Percentiles rank a stretch among this genome's conserved stretches.
phyloP scores from a whole-genome alignment of 2,888 invertebrate species.

The Conus canariensis region DNA sequence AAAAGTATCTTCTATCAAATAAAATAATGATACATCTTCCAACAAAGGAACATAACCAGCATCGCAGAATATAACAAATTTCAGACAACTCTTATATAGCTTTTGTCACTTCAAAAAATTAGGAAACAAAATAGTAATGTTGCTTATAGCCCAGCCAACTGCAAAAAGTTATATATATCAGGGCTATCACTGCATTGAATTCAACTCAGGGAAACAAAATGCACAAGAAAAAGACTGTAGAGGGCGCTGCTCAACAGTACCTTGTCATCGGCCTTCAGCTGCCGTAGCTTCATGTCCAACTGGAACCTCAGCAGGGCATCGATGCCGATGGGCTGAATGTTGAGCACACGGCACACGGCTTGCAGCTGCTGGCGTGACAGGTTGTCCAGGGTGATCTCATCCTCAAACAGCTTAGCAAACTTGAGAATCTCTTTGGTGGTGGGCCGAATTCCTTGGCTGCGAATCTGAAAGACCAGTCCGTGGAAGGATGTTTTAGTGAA shows the following conservation, averaged over 20 bases:
- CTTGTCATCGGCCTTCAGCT: conserved; percentile 94
- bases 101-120: too few relatives aligned
- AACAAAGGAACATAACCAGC: too few relatives aligned
- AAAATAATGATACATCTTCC: too few relatives aligned
- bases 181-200: too few relatives aligned
- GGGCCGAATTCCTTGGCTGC: conserved; percentile 89
- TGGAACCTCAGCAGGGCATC: conserved; percentile 95
- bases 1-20: too few relatives aligned
- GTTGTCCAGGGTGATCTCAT: conserved; percentile 98
- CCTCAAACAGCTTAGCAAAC: conserved; percentile 97
- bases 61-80: too few relatives aligned
- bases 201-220: too few relatives aligned
- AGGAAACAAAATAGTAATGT: too few relatives aligned
- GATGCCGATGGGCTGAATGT: conserved; percentile 86
- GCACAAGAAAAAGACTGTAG: too few relatives aligned
- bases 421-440: conserved; percentile 95
- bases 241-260: conserved; percentile 73
- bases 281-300: conserved; percentile 93
- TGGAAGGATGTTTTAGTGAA: background rate
- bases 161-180: too few relatives aligned
- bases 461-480: conserved; percentile 79
- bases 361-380: conserved; percentile 92
- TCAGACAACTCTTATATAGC: too few relatives aligned
- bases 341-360: conserved; percentile 95
- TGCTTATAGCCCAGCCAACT: too few relatives aligned